These are phyloP conservation scores for Kuschelorhynchus macadamiae DNA, from an alignment of 2,888 invertebrate genomes.

Conservation along the genomic window DNA sequence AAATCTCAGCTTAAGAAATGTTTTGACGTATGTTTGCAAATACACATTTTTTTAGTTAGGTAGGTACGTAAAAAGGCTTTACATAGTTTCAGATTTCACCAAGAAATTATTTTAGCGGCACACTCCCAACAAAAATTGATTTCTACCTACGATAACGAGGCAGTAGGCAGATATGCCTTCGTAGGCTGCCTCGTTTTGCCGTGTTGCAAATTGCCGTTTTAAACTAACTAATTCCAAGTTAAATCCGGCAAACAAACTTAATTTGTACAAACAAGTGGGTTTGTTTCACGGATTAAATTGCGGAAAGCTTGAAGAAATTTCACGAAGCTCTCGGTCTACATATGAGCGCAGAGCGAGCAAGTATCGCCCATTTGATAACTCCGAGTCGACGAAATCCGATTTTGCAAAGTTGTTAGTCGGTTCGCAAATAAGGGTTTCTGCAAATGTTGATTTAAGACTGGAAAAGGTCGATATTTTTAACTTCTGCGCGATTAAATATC, in stretches of 20 bases:
- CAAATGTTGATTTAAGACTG: conserved; percentile 27
- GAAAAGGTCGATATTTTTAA: conserved; percentile 45
- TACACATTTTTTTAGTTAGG: too few species aligned
- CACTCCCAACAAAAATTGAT: background rate
- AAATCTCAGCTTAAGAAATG: too few species aligned
- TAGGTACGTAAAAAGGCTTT: too few species aligned
- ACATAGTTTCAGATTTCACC: too few species aligned
- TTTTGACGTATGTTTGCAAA: too few species aligned
- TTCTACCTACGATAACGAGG: too few species aligned
- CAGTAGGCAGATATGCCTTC: too few species aligned
- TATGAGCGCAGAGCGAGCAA: conserved; percentile 17
- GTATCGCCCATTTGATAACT: conserved; percentile 27
- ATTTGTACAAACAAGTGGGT: conserved; percentile 64
- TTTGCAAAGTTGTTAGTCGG: conserved; percentile 22
- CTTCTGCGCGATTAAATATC: conserved; percentile 7
- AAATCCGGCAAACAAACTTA: conserved; percentile 65
- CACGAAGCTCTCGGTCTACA: conserved; percentile 22
- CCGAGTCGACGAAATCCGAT: conserved; percentile 25
- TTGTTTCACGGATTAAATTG: conserved; percentile 50
- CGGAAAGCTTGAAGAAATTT: conserved; percentile 50
- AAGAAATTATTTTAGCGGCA: background rate
- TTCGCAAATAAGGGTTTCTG: conserved; percentile 26
- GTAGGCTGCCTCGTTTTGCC: conserved; percentile 4
- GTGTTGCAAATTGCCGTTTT: conserved; percentile 56
- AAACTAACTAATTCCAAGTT: conserved; percentile 62